Evolutionary conservation across 2,113 vertebrate species (phyloP).

Genomic region (Xiphophorus maculatus): DNA sequence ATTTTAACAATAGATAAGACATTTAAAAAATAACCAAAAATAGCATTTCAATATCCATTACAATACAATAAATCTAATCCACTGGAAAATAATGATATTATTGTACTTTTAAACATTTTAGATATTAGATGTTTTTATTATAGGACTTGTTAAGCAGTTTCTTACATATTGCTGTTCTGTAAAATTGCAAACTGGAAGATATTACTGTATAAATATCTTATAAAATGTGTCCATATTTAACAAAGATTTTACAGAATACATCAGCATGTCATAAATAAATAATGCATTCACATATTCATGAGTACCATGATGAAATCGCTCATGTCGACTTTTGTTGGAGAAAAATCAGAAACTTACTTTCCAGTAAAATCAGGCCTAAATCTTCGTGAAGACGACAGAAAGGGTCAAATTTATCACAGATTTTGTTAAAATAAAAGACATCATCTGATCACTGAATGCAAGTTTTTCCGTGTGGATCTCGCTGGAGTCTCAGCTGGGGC

Average conservation of each 20-base stretch:
- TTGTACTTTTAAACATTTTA: no score
- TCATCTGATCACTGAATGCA: neutral
- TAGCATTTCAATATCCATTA: neutral
- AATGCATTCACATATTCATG: neutral
- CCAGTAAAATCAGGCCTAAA: neutral
- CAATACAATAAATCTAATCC: neutral
- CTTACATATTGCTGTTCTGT: neutral
- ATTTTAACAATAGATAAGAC: no score
- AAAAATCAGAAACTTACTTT: neutral
- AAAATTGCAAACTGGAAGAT: neutral
- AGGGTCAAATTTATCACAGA: neutral
- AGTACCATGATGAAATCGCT: neutral
- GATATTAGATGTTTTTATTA: no score
- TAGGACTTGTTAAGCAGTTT: no score
- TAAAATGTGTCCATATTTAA: no score
- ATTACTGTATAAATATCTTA: no score
- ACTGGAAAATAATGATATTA: no score
- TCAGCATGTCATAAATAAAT: no score
- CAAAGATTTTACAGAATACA: no score
- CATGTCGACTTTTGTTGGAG: neutral
- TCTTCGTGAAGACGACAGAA: neutral
- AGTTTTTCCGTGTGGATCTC: neutral
- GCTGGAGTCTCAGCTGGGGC: conserved; percentile 15
- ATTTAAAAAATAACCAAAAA: no score
- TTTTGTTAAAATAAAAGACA: neutral